phyloP scores from a whole-genome alignment of 2,797 vertebrate species.

The Artibeus lituratus region DNA sequence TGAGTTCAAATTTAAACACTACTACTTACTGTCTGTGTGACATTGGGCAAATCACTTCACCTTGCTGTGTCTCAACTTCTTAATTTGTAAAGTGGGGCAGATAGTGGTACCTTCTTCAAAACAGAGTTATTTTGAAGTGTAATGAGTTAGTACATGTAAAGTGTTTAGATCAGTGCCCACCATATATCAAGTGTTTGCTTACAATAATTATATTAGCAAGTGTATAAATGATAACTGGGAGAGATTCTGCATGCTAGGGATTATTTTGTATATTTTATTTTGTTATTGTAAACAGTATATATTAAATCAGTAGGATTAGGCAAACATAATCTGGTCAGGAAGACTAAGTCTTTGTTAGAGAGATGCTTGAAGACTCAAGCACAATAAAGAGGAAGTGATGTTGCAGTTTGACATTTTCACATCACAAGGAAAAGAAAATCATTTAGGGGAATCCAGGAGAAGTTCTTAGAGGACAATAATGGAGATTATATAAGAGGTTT shows the following conservation, averaged over 20 bases:
- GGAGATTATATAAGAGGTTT: not conserved
- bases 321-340: not conserved
- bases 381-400: not conserved
- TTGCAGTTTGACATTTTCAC: not conserved
- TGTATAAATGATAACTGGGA: not conserved
- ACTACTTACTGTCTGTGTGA: not conserved
- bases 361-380: not conserved
- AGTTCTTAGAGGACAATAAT: not conserved
- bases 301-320: not conserved
- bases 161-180: not conserved
- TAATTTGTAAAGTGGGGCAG: not conserved
- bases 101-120: not conserved
- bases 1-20: not conserved
- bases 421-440: not conserved
- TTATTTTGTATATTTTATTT: not conserved
- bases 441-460: not conserved
- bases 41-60: not conserved
- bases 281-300: not conserved
- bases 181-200: not conserved
- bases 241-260: not conserved
- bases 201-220: not conserved
- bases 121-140: not conserved
- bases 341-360: not conserved
- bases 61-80: not conserved
- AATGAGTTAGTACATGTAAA: not conserved